Conservation (phyloP, 2,888 invertebrate species). For the Esperia sulphurella region DNA sequence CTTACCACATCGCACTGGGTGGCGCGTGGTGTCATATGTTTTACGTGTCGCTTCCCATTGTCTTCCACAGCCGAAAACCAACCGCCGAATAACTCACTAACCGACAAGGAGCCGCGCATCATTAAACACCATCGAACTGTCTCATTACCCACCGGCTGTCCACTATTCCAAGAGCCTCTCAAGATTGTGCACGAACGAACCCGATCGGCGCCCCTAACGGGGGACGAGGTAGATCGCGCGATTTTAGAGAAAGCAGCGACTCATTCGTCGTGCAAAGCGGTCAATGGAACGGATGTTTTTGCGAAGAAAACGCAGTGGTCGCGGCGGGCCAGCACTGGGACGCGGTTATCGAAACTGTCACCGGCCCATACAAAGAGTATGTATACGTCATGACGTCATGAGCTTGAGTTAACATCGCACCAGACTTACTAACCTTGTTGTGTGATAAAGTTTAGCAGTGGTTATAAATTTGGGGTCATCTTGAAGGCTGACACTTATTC, state of each 20-base stretch:
- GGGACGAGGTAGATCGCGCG: conserved; percentile 64
- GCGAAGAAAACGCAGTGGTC: conserved; percentile 54
- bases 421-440: not conserved
- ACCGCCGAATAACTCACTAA: conserved; percentile 66
- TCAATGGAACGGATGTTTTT: conserved; percentile 49
- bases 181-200: conserved; percentile 82
- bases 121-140: conserved; percentile 65
- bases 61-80: conserved; percentile 69
- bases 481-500: too few species aligned
- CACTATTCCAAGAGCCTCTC: conserved; percentile 54
- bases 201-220: conserved; percentile 83
- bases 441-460: not conserved
- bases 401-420: conserved; percentile 6
- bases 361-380: conserved; percentile 73
- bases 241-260: conserved; percentile 48
- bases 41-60: conserved; percentile 71
- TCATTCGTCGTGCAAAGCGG: conserved; percentile 55
- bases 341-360: conserved; percentile 64
- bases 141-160: conserved; percentile 61
- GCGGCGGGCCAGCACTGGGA: conserved; percentile 68
- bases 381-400: conserved; percentile 34
- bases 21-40: conserved; percentile 63
- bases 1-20: conserved; percentile 52
- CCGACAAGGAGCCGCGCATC: conserved; percentile 48
- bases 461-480: too few species aligned